Conservation (phyloP, 2,888 invertebrate genomes). For the Epinotia brunnichana region DNA sequence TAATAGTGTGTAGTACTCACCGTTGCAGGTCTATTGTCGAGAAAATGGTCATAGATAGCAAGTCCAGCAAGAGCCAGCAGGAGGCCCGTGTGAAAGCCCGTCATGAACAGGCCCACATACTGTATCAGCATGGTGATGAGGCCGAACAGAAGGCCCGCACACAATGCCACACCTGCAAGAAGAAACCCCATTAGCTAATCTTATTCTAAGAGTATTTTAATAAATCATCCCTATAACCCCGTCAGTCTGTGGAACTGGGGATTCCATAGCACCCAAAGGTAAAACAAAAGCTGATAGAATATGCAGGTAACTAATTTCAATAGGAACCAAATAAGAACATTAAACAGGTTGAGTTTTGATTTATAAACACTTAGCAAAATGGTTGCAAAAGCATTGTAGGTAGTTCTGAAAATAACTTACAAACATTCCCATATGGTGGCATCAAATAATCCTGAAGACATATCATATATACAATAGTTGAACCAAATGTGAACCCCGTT, state of each 20-base stretch:
- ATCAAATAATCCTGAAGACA: constrained; percentile 91
- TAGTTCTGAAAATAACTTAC: constrained; percentile 67
- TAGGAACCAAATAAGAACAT: neutral
- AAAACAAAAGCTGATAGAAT: neutral
- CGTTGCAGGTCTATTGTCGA: constrained; percentile 81
- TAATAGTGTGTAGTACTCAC: constrained; percentile 63
- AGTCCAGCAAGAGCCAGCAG: constrained; percentile 85
- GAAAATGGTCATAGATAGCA: constrained; percentile 84
- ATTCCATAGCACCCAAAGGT: neutral
- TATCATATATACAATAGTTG: constrained; percentile 91
- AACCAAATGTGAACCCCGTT: constrained; percentile 93
- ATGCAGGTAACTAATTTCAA: neutral
- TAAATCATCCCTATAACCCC: neutral
- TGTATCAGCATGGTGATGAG: constrained; percentile 92
- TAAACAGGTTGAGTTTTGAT: neutral
- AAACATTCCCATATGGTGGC: constrained; percentile 89
- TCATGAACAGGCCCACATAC: constrained; percentile 92
- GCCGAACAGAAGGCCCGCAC: constrained; percentile 90
- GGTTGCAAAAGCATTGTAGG: neutral
- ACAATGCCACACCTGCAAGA: constrained; percentile 86
- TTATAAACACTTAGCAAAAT: neutral
- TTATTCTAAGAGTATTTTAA: neutral
- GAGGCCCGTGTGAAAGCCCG: constrained; percentile 90
- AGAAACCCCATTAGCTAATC: neutral
- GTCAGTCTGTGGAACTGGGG: neutral